phyloP scores from a whole-genome alignment of 1,140 invertebrate genomes.

The Paraescarpia echinospica region DNA sequence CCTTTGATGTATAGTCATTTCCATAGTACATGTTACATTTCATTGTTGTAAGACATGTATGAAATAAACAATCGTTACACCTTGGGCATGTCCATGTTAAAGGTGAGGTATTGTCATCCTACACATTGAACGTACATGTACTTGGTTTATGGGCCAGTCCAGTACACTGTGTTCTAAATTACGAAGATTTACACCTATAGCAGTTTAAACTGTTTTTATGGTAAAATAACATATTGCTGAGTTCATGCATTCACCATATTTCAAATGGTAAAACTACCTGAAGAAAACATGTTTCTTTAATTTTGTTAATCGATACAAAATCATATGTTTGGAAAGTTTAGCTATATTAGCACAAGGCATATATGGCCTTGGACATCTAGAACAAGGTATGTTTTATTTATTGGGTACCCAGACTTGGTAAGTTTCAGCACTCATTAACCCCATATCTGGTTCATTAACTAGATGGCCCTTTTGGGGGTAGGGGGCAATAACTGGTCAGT shows the following conservation, averaged over 20 bases:
- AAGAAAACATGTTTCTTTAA: background rate
- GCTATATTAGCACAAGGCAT: background rate
- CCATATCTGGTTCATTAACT: background rate
- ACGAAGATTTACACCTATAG: background rate
- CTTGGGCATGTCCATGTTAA: background rate
- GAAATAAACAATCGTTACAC: too few relatives aligned
- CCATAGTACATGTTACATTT: background rate
- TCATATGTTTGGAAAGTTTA: background rate
- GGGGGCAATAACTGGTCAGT: background rate
- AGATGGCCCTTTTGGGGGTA: background rate
- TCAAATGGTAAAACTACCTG: background rate
- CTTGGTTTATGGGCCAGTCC: background rate
- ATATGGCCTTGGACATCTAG: background rate
- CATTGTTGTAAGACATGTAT: background rate
- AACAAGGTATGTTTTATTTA: background rate
- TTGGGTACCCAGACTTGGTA: background rate
- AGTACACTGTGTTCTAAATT: background rate
- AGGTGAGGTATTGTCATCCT: background rate
- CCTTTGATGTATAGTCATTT: conserved; percentile 1
- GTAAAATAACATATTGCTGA: background rate
- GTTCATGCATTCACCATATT: background rate
- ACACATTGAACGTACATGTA: background rate
- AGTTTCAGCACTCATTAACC: background rate
- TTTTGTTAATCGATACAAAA: background rate
- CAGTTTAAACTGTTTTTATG: too few relatives aligned